Base-by-base conservation (phyloP, 2,113 vertebrate genomes). In the Gnathonemus echidnorhynchus region DNA sequence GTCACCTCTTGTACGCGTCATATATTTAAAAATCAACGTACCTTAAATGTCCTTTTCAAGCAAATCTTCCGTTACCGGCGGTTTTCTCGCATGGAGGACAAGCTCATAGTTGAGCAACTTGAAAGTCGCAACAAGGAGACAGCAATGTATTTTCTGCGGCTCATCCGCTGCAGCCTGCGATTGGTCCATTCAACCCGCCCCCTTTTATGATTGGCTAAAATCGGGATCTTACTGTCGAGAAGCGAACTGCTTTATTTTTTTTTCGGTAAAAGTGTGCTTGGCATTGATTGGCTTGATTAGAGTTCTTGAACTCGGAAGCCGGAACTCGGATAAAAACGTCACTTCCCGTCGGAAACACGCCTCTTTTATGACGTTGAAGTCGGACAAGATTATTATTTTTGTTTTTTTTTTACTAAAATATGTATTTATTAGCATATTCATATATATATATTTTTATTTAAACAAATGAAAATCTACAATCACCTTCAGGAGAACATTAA, bases 161-260 rank as follows among this genome's bases (percentile, higher is more conserved):
- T 35, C 70, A 8, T 52, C 50, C 46, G n/a, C 10, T 15, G 10
- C 74, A 15, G 21, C 39, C 21, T 31, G 24, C n/a, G 21, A 85
- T 89, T 89, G 89, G 89, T 9, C 6, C 1, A 48, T 56, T 58
- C 39, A 77, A 27, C 52, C 5, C 52, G 17, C 50, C 77, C 53
- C 89, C 3, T 49, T 45, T 62, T 21, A 17, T 56, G 35, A 89
- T 89, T 86, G 89, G 89, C 56, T 85, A 42, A 46, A 48, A 80
- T 17, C 17, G 0, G 15, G 74, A 77, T 35, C 15, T 39, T 39
- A 7, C 15, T 9, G 35, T 5, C 35, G 15, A 77, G 35, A 77
- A 77, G 13, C 15, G 5, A 19, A 77, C 2, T 17, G 4, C 74
- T 80, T 21, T 70, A 70, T 31, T 31, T 27, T 31, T 70, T 70